Evolutionary conservation across 2,113 vertebrate species (phyloP).

Genomic region (Alouatta palliata): DNA sequence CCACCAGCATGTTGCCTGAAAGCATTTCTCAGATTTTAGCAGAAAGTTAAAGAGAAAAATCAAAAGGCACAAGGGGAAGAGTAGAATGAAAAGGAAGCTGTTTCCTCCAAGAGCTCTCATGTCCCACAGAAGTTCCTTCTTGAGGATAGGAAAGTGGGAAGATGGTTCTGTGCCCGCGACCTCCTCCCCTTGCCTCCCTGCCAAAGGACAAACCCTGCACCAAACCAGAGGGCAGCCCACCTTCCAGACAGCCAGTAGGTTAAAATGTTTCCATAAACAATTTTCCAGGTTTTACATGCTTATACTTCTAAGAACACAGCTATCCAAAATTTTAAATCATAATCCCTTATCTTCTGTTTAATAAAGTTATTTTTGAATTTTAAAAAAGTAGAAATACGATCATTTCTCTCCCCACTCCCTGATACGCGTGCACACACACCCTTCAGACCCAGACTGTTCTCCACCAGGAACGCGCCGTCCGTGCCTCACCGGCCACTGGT

Average conservation of each 20-base stretch:
- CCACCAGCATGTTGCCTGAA: rapidly evolving
- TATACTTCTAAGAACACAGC: not conserved
- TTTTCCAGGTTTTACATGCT: not conserved
- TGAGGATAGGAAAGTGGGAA: rapidly evolving
- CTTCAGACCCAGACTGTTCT: rapidly evolving
- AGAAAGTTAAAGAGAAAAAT: not conserved
- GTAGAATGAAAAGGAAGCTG: not conserved
- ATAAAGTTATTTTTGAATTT: not conserved
- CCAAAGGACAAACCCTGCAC: rapidly evolving
- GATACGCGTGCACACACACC: rapidly evolving
- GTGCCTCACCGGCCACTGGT: rapidly evolving
- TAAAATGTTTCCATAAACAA: not conserved
- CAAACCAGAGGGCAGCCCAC: too few relatives aligned
- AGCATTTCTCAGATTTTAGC: too few relatives aligned
- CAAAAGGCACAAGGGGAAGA: too few relatives aligned
- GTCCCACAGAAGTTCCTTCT: rapidly evolving
- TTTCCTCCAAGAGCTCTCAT: rapidly evolving
- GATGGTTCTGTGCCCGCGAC: rapidly evolving
- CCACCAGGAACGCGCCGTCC: rapidly evolving
- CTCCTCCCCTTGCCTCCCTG: too few relatives aligned
- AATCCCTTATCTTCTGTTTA: not conserved
- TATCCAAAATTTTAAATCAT: not conserved
- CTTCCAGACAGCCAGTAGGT: rapidly evolving
- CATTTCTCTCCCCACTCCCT: too few relatives aligned
- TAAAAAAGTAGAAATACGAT: not conserved